Evolutionary conservation across 2,113 vertebrate genomes (phyloP).

Genomic region (Tinamus guttatus): DNA sequence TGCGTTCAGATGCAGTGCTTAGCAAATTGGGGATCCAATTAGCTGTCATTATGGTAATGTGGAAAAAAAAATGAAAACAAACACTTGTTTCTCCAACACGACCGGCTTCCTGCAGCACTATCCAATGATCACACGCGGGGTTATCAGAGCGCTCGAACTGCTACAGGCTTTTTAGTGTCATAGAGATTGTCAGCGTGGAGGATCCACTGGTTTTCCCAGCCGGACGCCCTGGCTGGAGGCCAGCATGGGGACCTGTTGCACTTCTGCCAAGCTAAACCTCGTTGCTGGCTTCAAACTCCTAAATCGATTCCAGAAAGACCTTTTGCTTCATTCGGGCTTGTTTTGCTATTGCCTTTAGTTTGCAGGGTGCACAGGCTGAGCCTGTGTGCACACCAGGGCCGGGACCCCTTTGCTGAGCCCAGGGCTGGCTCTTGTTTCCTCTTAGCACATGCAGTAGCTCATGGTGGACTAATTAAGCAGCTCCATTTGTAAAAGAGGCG

Average conservation of each 20-base stretch:
- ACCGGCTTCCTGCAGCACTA: fast-evolving
- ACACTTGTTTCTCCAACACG: fast-evolving
- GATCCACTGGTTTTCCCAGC: not conserved
- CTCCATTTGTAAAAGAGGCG: not conserved
- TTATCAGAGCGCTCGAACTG: not conserved
- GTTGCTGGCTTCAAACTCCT: not conserved
- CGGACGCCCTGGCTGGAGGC: not conserved
- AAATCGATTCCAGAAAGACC: not conserved
- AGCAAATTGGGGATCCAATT: not conserved
- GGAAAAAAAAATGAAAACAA: not conserved
- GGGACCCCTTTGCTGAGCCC: not conserved
- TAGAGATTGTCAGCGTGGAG: not conserved
- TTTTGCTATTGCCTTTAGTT: not conserved
- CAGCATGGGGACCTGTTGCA: not conserved
- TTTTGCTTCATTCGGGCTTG: not conserved
- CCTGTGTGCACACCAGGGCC: not conserved
- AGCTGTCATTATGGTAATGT: not conserved
- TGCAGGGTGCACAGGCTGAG: not conserved
- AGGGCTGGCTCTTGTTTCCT: not conserved
- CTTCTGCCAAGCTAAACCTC: not conserved
- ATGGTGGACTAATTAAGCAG: constrained; percentile 2
- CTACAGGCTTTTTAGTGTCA: not conserved
- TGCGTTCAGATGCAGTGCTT: not conserved
- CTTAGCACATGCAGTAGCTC: not conserved
- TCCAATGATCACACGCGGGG: not conserved